A percentile compares a stretch with the other conserved stretches of the same genome.
Conservation (phyloP, 2,113 vertebrate species). For the Oncorhynchus nerka region DNA sequence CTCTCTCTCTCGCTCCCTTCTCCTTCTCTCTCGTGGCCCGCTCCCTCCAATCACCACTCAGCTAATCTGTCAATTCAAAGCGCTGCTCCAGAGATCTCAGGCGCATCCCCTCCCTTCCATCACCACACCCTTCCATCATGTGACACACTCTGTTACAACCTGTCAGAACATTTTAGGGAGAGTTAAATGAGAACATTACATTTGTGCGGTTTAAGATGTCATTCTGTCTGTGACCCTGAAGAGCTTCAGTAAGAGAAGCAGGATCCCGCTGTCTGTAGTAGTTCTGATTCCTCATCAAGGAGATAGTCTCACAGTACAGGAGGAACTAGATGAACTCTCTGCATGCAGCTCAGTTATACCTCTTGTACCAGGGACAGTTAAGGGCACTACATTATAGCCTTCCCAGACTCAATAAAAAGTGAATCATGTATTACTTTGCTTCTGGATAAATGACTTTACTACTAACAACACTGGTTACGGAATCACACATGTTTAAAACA, state of each 20-base stretch:
- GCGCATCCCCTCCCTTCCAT: constrained; percentile 14
- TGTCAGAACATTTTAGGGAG: constrained; percentile 10
- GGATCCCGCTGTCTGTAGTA: neutral
- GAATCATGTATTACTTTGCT: too few relatives aligned
- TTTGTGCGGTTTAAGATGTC: neutral
- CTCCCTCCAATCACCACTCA: constrained; percentile 18
- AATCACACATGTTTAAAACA: neutral
- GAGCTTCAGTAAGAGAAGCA: neutral
- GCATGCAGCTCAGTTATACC: neutral
- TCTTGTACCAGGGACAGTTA: neutral
- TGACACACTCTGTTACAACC: constrained; percentile 14
- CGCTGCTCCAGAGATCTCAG: neutral
- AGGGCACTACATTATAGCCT: neutral
- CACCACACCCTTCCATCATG: neutral
- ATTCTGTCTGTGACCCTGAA: neutral
- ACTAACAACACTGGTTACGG: neutral
- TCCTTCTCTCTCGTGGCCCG: neutral
- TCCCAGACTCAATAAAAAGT: neutral
- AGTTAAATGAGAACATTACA: neutral
- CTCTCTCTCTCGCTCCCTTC: neutral
- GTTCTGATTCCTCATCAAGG: too few relatives aligned
- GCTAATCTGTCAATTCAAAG: constrained; percentile 13
- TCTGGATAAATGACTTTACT: neutral
- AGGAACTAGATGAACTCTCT: neutral
- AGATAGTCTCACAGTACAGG: too few relatives aligned